Percentiles rank a stretch among this genome's conserved stretches.
phyloP scores from a whole-genome alignment of 2,797 vertebrate genomes.

The Tamandua tetradactyla region DNA sequence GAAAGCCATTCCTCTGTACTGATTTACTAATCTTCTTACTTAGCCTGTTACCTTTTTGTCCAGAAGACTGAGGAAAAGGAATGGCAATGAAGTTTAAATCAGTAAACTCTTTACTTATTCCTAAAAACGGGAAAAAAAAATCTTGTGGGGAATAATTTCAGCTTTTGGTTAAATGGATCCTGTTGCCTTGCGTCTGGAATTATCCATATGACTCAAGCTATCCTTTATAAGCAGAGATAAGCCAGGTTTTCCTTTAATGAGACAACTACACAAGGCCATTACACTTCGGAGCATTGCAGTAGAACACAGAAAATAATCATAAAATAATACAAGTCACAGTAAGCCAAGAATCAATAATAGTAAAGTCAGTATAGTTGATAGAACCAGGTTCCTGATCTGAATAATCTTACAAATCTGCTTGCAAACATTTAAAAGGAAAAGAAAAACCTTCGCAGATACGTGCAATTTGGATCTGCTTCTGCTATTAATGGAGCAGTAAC shows the following conservation, averaged over 20 bases:
- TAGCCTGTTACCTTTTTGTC: neutral
- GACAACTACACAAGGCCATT: neutral
- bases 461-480: neutral
- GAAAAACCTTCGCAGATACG: neutral
- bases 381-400: neutral
- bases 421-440: neutral
- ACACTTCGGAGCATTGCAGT: neutral
- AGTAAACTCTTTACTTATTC: neutral
- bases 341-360: slow-evolving; percentile 38
- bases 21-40: neutral
- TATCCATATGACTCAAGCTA: neutral
- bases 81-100: neutral
- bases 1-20: neutral
- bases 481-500: slow-evolving; percentile 59
- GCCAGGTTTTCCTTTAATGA: neutral
- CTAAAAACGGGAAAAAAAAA: neutral
- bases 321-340: slow-evolving; percentile 27
- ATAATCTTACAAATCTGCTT: neutral
- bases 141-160: neutral
- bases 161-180: neutral
- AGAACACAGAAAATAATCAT: neutral
- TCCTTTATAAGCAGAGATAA: neutral
- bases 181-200: neutral
- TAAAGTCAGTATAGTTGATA: neutral
- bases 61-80: neutral